Base-by-base conservation (phyloP, 2,113 vertebrate species). In the Galeopterus variegatus region DNA sequence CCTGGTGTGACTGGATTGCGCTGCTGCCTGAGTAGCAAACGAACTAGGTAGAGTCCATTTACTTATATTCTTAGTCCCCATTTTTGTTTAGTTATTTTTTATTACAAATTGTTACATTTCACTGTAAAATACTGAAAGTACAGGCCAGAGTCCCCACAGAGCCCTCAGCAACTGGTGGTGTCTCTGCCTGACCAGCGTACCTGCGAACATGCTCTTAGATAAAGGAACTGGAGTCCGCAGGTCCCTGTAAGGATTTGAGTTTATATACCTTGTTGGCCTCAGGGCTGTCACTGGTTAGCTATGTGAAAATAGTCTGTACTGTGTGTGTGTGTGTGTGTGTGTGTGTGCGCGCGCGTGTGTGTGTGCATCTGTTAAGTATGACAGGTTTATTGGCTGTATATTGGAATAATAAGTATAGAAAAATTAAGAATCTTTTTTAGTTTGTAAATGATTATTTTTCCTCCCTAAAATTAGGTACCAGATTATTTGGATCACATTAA, bases 401-500 rank as follows among this genome's bases (percentile, higher is more conserved):
- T 41, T 41, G 41, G 50, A 1, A 2, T 7, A 48, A 54, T 36
- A 56, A 36, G 45, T 36, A 26, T 3, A 62, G 52, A 21, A 5
- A 28, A 54, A 21, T 36, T 62, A 45, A 50, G 41, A 26, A 5
- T 17, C 41, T 60, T 0, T 0, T 70, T 79, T 56, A 69, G 50
- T 96, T 93, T 98, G 70, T 97, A 88, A 96, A 81, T 96, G 96
- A 62, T 45, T 96, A n/a, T 98, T 97, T 58, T 90, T 94, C 72
- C n/a, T 85, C 24, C 48, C 76, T 52, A 52, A 69, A 70, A 65
- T 54, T 95, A 99, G 99, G 99, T 99, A 79, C 99, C 99, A 2
- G 99, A 99, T 97, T 99, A 99, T 97, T 98, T 99, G 95, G 99
- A 99, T 98, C 99, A 99, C 97, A 99, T 99, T 96, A 99, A 99